These are phyloP conservation scores for Drosophila fuyamai DNA, from an alignment of 1,140 invertebrate genomes.

Conservation along the genomic window DNA sequence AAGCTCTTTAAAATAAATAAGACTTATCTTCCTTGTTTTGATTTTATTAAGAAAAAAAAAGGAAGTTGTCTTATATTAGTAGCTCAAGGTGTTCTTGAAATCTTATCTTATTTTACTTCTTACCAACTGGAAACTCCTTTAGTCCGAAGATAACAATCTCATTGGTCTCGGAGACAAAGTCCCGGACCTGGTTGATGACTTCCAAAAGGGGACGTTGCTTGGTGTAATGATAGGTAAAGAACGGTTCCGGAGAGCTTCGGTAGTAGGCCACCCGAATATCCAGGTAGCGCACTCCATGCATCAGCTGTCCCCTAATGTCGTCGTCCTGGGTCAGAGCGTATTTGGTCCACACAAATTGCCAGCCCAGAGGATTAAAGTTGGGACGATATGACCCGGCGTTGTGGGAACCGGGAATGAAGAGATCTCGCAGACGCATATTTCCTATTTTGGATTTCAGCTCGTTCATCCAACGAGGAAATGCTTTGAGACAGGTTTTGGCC, in stretches of 20 bases:
- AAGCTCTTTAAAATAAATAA: not conserved
- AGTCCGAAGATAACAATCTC: conserved; percentile 89
- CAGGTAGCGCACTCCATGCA: conserved; percentile 87
- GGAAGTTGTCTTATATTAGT: no score
- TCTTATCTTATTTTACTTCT: not conserved
- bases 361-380: conserved; percentile 74
- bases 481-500: conserved; percentile 85
- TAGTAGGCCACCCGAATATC: conserved; percentile 87
- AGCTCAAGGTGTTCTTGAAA: no score
- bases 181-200: conserved; percentile 86
- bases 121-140: conserved; percentile 87
- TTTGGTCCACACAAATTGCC: conserved; percentile 84
- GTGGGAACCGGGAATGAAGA: conserved; percentile 88
- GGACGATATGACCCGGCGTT: conserved; percentile 87
- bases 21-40: not conserved
- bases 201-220: conserved; percentile 85
- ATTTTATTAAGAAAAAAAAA: no score
- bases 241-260: conserved; percentile 76
- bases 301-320: conserved; percentile 86
- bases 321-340: conserved; percentile 87
- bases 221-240: conserved; percentile 87
- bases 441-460: conserved; percentile 84
- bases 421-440: conserved; percentile 84
- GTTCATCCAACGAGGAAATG: conserved; percentile 88
- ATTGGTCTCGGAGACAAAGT: conserved; percentile 87